Evolutionary conservation across 2,797 vertebrate genomes (phyloP).

Genomic region (Acanthornis magna): DNA sequence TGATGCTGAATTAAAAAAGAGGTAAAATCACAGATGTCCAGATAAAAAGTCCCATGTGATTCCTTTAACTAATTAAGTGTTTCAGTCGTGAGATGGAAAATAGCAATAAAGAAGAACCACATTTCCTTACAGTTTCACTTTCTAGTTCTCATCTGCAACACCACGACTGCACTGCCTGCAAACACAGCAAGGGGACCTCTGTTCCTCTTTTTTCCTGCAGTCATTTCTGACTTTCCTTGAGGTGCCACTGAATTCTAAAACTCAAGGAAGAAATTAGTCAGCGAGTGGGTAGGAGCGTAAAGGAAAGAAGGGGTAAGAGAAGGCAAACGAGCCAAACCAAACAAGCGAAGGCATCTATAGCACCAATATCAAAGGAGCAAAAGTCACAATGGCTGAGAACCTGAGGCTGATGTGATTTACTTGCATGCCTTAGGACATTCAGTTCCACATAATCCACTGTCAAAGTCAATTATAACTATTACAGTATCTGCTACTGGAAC

Average conservation of each 20-base stretch:
- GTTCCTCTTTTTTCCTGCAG: background rate
- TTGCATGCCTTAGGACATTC: constrained; percentile 35
- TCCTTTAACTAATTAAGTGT: background rate
- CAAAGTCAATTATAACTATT: constrained; percentile 59
- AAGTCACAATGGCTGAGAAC: background rate
- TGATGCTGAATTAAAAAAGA: background rate
- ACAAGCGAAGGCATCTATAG: background rate
- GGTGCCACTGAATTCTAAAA: background rate
- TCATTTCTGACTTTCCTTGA: background rate
- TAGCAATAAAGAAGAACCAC: background rate
- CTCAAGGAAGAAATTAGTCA: background rate
- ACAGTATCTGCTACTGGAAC: constrained; percentile 39
- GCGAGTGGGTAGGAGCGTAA: background rate
- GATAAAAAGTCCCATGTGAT: background rate
- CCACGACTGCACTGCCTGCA: background rate
- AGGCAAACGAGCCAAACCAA: background rate
- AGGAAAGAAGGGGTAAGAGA: background rate
- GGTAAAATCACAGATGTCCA: background rate
- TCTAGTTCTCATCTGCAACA: background rate
- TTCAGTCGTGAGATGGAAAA: background rate
- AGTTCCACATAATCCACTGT: constrained; percentile 26
- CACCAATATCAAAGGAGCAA: background rate
- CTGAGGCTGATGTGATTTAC: background rate
- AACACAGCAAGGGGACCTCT: background rate
- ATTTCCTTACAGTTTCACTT: background rate